These are phyloP conservation scores for Pseudonaja textilis DNA, from an alignment of 2,113 vertebrate species.

Conservation along the genomic window DNA sequence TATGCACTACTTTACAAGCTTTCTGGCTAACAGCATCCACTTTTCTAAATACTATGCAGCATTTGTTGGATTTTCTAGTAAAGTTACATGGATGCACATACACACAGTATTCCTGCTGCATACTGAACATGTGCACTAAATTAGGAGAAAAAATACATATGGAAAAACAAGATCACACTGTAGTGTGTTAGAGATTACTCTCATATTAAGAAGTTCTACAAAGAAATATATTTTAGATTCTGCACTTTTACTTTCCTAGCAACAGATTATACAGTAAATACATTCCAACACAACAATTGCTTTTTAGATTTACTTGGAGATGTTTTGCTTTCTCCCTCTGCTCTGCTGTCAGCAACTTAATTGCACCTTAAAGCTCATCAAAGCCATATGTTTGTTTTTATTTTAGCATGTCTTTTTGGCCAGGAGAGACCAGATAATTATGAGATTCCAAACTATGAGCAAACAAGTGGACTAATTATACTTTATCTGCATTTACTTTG, in stretches of 20 bases:
- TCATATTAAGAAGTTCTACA: neutral
- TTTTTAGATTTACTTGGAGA: conserved; percentile 3
- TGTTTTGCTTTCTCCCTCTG: neutral
- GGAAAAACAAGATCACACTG: neutral
- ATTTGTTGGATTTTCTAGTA: neutral
- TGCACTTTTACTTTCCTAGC: neutral
- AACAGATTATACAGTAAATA: conserved; percentile 23
- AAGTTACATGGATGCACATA: neutral
- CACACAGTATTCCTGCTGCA: neutral
- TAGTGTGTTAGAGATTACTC: neutral
- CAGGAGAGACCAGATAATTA: neutral
- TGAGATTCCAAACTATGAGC: conserved; percentile 11
- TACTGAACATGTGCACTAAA: neutral
- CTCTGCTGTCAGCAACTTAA: neutral
- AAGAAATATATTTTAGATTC: neutral
- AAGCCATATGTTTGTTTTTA: neutral
- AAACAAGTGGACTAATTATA: conserved; percentile 14
- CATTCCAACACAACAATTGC: neutral
- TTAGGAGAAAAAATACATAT: neutral
- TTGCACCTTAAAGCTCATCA: conserved; percentile 22
- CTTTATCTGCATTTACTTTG: neutral
- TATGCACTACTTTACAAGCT: neutral
- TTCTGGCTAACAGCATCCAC: neutral
- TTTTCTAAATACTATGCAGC: neutral
- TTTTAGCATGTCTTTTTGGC: conserved; percentile 20